Base-by-base conservation (phyloP, 2,888 invertebrate species). In the Troides helena region DNA sequence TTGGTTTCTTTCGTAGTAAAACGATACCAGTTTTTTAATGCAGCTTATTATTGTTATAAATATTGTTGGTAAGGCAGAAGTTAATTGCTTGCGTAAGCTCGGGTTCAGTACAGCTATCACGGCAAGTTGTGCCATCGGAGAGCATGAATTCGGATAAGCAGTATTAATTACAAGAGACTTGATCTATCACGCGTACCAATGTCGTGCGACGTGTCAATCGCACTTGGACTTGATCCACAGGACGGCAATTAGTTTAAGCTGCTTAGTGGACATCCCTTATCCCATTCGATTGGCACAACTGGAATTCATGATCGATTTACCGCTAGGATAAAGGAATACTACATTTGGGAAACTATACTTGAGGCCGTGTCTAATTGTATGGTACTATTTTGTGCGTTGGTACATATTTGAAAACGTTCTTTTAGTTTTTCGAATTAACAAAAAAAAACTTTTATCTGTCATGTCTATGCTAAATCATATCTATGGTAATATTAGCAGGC, bases 401-500 rank as follows among this genome's bases (percentile, higher is more conserved):
- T 30, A 30, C 30, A 30, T 30, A 30, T 30, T 30, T 30, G 30
- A 30, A 5, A 4, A 30, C 5, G 30, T 30, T 30, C 46, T 1
- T 0, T 46, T 1, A 7, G 14, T 2, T 14, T 7, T 8, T 17
- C 2, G 10, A 50, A 57, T 0, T 2, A 57, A 21, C 6, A 21
- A 12, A 57, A 10, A n/a, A 57, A 21, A 21, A 21, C 30, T 14
- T 57, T 65, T 50, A 18, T 36, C 62, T 50, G 67, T 59, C 61
- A 53, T 61, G 39, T 70, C 72, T 71, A 69, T 63, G 67, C 67
- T 63, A 75, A 75, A 76, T 80, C 75, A 76, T 77, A 76, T 78
- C 81, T 80, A 86, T 87, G 84, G 83, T 83, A 84, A 85, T 86
- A 88, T 88, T 87, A 87, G 87, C 85, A 79, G 81, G 81, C 80